phyloP scores from a whole-genome alignment of 2,113 vertebrate genomes.

The Galeopterus variegatus region DNA sequence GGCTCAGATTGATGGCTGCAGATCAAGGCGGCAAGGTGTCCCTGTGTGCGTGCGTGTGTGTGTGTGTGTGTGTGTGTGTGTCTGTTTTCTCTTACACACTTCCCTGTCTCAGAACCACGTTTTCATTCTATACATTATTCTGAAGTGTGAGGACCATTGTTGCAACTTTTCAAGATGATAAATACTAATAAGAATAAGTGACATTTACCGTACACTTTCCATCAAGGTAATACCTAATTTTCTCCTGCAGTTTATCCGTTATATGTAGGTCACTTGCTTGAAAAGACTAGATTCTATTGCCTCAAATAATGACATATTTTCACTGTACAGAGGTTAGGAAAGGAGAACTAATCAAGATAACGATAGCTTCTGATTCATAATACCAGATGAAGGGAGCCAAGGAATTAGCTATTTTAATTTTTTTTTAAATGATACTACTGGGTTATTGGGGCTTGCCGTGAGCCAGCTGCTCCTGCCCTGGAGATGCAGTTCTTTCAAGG shows the following conservation, averaged over 20 bases:
- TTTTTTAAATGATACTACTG: constrained; percentile 57
- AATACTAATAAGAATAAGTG: constrained; percentile 76
- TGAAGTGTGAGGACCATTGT: background rate
- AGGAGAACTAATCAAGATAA: constrained; percentile 85
- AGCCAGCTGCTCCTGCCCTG: constrained; percentile 57
- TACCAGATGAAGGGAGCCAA: constrained; percentile 86
- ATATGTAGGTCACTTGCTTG: constrained; percentile 86
- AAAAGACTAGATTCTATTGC: constrained; percentile 83
- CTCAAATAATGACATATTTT: constrained; percentile 80
- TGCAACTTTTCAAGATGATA: constrained; percentile 60
- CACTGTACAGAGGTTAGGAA: constrained; percentile 80
- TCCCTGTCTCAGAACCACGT: background rate
- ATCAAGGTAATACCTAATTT: constrained; percentile 77
- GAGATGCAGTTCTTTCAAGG: constrained; percentile 62
- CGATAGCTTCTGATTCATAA: constrained; percentile 87
- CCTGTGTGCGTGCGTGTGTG: background rate
- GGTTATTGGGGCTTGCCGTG: constrained; percentile 57
- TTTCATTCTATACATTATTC: background rate
- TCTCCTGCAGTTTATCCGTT: constrained; percentile 70
- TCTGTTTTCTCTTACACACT: background rate
- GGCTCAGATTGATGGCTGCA: background rate
- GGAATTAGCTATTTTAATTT: constrained; percentile 83
- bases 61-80: background rate
- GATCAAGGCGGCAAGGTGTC: background rate
- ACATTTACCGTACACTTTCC: constrained; percentile 76